Conservation (phyloP, 2,888 invertebrate species). For the Calephelis perditalis region DNA sequence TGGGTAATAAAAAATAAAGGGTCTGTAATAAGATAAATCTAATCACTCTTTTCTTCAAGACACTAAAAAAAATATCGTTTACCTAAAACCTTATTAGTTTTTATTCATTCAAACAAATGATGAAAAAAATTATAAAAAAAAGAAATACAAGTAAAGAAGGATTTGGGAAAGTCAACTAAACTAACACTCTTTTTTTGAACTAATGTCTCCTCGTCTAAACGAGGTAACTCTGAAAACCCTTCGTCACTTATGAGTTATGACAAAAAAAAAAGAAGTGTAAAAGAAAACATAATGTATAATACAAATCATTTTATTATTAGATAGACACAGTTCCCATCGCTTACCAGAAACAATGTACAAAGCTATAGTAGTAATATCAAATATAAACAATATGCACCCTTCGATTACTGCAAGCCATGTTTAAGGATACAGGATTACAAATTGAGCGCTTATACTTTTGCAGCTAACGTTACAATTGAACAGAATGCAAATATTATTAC, state of each 20-base stretch:
- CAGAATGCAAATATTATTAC: constrained; percentile 73
- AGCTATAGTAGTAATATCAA: constrained; percentile 82
- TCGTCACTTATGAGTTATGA: too few relatives aligned
- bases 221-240: too few relatives aligned
- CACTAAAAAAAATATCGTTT: too few relatives aligned
- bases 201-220: too few relatives aligned
- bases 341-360: constrained; percentile 85
- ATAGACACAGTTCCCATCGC: constrained; percentile 85
- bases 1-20: too few relatives aligned
- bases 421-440: constrained; percentile 68
- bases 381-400: constrained; percentile 79
- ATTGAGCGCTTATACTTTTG: constrained; percentile 76
- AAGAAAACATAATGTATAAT: constrained; percentile 70
- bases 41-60: too few relatives aligned
- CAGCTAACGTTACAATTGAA: constrained; percentile 67
- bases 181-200: too few relatives aligned
- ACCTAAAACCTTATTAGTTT: too few relatives aligned
- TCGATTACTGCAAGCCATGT: constrained; percentile 77
- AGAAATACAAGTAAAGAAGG: too few relatives aligned
- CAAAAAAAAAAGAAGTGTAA: constrained; percentile 31
- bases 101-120: too few relatives aligned
- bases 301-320: constrained; percentile 84
- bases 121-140: too few relatives aligned
- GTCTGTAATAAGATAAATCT: background rate
- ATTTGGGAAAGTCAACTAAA: too few relatives aligned